Evolutionary conservation across 2,888 invertebrate genomes (phyloP).

Genomic region (Apomyelois bistriatella): DNA sequence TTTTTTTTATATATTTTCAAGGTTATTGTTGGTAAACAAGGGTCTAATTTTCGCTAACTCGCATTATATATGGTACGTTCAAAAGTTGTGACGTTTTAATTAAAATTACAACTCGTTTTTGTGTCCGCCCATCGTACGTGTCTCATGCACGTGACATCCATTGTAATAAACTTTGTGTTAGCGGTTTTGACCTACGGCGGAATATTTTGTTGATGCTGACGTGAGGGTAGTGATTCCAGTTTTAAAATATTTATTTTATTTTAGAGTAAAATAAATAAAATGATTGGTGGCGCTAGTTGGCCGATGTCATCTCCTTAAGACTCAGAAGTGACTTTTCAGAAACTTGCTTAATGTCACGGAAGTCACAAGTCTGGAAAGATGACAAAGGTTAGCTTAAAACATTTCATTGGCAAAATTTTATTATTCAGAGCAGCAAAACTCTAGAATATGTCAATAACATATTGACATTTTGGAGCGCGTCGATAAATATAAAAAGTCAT

Average conservation of each 20-base stretch:
- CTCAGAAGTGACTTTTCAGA: too few species aligned
- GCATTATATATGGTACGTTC: conserved; percentile 43
- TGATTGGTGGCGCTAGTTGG: too few species aligned
- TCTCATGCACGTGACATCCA: conserved; percentile 56
- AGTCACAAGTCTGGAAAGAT: too few species aligned
- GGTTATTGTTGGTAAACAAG: not conserved
- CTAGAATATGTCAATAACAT: conserved; percentile 11
- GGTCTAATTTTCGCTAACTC: conserved; percentile 30
- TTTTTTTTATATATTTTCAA: not conserved
- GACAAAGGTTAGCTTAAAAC: too few species aligned
- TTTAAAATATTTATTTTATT: not conserved
- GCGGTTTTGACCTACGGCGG: conserved; percentile 28
- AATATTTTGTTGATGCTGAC: conserved; percentile 37
- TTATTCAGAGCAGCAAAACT: not conserved
- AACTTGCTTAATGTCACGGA: too few species aligned
- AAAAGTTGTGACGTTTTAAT: conserved; percentile 71
- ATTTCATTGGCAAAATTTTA: not conserved
- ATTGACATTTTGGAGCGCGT: conserved; percentile 4
- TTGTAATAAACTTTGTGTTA: conserved; percentile 47
- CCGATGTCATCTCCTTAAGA: too few species aligned
- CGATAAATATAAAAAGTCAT: conserved; percentile 15
- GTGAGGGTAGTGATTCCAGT: conserved; percentile 20
- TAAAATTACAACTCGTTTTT: conserved; percentile 66
- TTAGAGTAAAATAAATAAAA: too few species aligned
- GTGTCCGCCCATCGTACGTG: conserved; percentile 51